Evolutionary conservation across 2,888 invertebrate species (phyloP), one percentile per base, ranked within the genome.

Genomic region (Tipula unca): DNA sequence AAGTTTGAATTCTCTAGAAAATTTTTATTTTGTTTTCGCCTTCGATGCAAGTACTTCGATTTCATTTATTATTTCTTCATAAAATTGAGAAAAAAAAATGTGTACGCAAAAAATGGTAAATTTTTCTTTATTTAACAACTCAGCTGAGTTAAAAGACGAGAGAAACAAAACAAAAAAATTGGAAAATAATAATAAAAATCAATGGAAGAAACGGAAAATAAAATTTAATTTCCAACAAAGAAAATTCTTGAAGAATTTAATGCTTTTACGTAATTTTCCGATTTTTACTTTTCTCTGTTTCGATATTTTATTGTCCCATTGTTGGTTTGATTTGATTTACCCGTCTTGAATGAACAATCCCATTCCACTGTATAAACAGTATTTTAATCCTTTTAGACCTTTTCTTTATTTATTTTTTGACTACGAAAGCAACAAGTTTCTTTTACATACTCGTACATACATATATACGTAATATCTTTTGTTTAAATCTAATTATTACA

Each of bases 151-250:
- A 17, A 17, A 48, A 48, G n/a, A n/a, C 48, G 17, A 25, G 69
- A 25, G 25, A 25, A 69, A 3, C 20, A 69, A 25, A 25, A 69
- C 10, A 69, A 69, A n/a, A 32, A 69, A 69, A 20, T 69, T 25
- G 69, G 20, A 69, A 69, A 69, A 69, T 25, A 20, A 25, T 69
- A 69, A 69, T 69, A 69, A 69, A 69, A 69, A 69, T 69, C 69
- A 69, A 25, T 69, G 69, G 69, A 69, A 48, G n/a, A 48, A 48
- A 48, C 48, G 13, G 48, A 48, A 48, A 48, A 48, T 48, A 48
- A 69, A 69, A 69, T 69, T 69, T 48, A 48, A 48, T 48, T 69
- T 69, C 69, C 69, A 69, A 69, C 69, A 69, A 69, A 69, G 69
- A 69, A 69, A 69, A 69, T 25, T 25, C 25, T 69, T 69, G 25